A percentile compares a stretch with the other conserved stretches of the same genome.
phyloP scores from a whole-genome alignment of 2,797 vertebrate species.

The Anas bahamensis region DNA sequence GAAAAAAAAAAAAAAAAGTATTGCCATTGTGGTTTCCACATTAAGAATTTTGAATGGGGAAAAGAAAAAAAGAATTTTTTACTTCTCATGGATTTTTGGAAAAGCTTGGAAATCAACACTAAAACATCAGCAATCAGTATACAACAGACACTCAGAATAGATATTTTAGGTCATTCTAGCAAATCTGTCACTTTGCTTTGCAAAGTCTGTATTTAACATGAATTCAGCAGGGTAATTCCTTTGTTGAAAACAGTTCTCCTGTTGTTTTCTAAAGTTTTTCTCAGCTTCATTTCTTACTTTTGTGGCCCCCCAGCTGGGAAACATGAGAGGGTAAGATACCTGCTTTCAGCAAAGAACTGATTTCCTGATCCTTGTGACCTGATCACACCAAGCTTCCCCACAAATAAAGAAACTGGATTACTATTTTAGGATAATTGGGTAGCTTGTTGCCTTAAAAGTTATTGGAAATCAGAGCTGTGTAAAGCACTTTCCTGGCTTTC shows the following conservation, averaged over 20 bases:
- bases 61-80: neutral
- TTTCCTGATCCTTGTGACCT: slow-evolving; percentile 60
- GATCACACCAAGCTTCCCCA: slow-evolving; percentile 42
- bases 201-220: neutral
- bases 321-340: slow-evolving; percentile 28
- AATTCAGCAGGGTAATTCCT: neutral
- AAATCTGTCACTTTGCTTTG: neutral
- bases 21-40: slow-evolving; percentile 31
- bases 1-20: neutral
- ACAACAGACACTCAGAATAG: neutral
- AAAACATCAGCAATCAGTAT: neutral
- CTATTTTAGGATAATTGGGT: slow-evolving; percentile 73
- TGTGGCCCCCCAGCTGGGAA: slow-evolving; percentile 32
- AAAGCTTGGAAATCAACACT: neutral
- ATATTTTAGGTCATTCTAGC: neutral
- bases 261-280: slow-evolving; percentile 11
- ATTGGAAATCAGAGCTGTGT: slow-evolving; percentile 58
- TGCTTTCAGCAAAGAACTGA: slow-evolving; percentile 47
- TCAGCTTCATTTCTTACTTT: slow-evolving; percentile 6
- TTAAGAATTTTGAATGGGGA: slow-evolving; percentile 10
- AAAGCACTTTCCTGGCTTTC: slow-evolving; percentile 26
- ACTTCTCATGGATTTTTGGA: neutral
- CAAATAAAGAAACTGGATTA: slow-evolving; percentile 73
- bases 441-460: slow-evolving; percentile 48
- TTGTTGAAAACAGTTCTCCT: neutral